These are phyloP conservation scores for Nesoenas mayeri DNA, from an alignment of 2,113 vertebrate genomes.

Conservation along the genomic window DNA sequence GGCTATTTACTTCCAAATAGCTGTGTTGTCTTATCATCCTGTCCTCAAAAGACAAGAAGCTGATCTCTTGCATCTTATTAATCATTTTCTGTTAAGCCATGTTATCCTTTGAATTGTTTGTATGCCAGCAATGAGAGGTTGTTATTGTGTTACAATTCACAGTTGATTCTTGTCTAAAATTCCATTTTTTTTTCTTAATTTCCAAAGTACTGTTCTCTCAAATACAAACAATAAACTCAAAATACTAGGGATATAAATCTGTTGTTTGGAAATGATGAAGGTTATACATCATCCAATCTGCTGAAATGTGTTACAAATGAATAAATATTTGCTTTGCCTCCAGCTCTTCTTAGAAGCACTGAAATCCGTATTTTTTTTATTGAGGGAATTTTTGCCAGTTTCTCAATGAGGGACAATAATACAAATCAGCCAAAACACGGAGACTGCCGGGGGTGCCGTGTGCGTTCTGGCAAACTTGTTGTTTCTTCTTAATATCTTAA, in stretches of 20 bases:
- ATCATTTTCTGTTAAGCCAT: conserved; percentile 26
- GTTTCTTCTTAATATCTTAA: conserved; percentile 57
- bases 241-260: not conserved
- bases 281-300: conserved; percentile 13
- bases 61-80: conserved; percentile 30
- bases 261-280: conserved; percentile 28
- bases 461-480: conserved; percentile 31
- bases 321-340: conserved; percentile 45
- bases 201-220: not conserved
- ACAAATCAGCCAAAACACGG: not conserved
- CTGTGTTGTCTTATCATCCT: not conserved
- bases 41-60: conserved; percentile 16
- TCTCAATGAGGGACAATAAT: not conserved
- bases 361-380: not conserved
- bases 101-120: conserved; percentile 17
- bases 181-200: not conserved
- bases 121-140: not conserved
- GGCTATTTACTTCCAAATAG: conserved; percentile 19
- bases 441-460: conserved; percentile 38
- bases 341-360: conserved; percentile 17
- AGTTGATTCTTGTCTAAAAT: conserved; percentile 30
- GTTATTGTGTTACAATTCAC: conserved; percentile 12
- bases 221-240: not conserved
- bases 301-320: not conserved
- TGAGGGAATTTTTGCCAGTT: conserved; percentile 20